Evolutionary conservation across 2,888 invertebrate genomes (phyloP).

Genomic region (Gnatocerus cornutus): DNA sequence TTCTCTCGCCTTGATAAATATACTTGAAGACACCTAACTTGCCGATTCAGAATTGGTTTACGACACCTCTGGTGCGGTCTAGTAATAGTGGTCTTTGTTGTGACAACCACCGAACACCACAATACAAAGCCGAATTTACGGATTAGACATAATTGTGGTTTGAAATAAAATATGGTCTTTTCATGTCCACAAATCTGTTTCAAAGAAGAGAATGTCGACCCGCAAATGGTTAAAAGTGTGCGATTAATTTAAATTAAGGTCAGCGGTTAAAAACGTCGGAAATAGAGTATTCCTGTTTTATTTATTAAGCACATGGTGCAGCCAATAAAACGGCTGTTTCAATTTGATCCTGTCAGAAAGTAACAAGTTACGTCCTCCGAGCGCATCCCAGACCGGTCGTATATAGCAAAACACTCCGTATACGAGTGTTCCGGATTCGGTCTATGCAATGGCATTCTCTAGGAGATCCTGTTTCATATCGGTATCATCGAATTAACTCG

Average conservation of each 20-base stretch:
- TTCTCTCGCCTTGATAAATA: slow-evolving; percentile 56
- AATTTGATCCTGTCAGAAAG: slow-evolving; percentile 55
- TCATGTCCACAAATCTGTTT: neutral
- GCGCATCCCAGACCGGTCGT: slow-evolving; percentile 51
- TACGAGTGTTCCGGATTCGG: slow-evolving; percentile 43
- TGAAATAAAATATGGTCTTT: slow-evolving; percentile 32
- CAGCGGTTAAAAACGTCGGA: slow-evolving; percentile 14
- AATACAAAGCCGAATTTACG: slow-evolving; percentile 39
- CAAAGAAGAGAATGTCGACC: too few relatives aligned
- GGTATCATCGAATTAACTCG: slow-evolving; percentile 37
- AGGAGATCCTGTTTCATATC: slow-evolving; percentile 40
- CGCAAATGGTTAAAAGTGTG: too few relatives aligned
- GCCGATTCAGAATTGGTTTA: slow-evolving; percentile 38
- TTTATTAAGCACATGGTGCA: slow-evolving; percentile 51
- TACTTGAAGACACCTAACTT: slow-evolving; percentile 56
- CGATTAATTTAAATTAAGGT: too few relatives aligned
- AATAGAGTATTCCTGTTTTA: slow-evolving; percentile 38
- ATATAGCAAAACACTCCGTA: slow-evolving; percentile 52
- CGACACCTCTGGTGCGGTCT: slow-evolving; percentile 46
- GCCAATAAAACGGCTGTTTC: slow-evolving; percentile 55
- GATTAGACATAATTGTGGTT: slow-evolving; percentile 32
- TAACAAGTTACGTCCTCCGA: slow-evolving; percentile 51
- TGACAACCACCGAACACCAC: slow-evolving; percentile 44
- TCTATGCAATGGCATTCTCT: slow-evolving; percentile 26
- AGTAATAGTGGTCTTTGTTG: slow-evolving; percentile 42